Evolutionary conservation across 2,113 vertebrate species (phyloP).

Genomic region (Ophiodon elongatus): DNA sequence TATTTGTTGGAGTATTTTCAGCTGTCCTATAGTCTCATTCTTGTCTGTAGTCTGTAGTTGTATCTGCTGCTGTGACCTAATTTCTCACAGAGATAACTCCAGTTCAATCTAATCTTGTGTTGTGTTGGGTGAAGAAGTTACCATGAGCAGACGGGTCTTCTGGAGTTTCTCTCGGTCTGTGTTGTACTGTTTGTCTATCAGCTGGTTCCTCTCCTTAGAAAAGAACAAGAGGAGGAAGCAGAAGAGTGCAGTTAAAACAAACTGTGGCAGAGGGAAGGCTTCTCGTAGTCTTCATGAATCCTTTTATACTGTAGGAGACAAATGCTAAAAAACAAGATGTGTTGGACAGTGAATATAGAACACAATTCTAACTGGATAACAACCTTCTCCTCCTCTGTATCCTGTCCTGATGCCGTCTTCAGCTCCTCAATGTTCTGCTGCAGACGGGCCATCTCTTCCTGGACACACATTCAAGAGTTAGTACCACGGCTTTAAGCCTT

Average conservation of each 20-base stretch:
- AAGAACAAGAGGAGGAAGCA: not conserved
- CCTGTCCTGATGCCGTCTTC: conserved; percentile 83
- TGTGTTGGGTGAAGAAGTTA: conserved; percentile 67
- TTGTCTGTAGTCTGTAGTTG: not conserved
- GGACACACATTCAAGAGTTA: not conserved
- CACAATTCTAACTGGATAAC: not conserved
- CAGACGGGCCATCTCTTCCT: conserved; percentile 96
- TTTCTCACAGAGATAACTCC: not conserved
- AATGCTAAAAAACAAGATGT: not conserved
- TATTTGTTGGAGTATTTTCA: not conserved
- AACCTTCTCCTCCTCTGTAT: conserved; percentile 89
- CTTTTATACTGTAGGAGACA: not conserved
- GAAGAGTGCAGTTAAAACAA: not conserved
- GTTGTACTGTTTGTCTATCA: conserved; percentile 91
- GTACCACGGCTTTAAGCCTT: no score
- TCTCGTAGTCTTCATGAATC: not conserved
- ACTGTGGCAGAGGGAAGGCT: not conserved
- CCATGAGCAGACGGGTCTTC: conserved; percentile 95
- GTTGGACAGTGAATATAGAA: not conserved
- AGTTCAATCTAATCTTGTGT: conserved; percentile 29
- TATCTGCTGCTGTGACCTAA: conserved; percentile 18
- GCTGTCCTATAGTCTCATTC: not conserved
- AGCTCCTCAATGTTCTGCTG: conserved; percentile 91
- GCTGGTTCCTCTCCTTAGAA: conserved; percentile 87
- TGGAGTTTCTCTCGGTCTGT: conserved; percentile 94